These are phyloP conservation scores for Rotaria sp. DNA, from an alignment of 2,888 invertebrate genomes.

Conservation along the genomic window DNA sequence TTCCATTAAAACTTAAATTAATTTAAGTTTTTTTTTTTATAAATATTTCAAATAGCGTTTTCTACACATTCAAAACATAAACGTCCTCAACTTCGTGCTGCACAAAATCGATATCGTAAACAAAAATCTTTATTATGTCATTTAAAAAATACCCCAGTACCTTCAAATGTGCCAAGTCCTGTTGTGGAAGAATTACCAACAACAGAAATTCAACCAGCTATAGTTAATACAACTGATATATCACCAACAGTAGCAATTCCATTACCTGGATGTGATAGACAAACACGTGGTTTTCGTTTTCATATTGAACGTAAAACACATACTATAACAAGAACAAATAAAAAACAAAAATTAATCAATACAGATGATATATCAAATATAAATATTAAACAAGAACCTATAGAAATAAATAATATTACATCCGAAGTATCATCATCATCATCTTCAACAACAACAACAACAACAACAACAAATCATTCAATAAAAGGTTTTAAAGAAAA, in stretches of 20 bases:
- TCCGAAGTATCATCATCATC: neutral
- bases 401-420: neutral
- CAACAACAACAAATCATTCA: neutral
- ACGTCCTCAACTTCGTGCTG: neutral
- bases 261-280: neutral
- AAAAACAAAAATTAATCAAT: neutral
- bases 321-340: neutral
- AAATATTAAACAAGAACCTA: neutral
- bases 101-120: neutral
- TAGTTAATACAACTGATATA: neutral
- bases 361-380: neutral
- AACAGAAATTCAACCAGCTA: neutral
- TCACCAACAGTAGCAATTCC: neutral
- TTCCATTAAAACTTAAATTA: conserved; percentile 52
- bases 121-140: conserved; percentile 17
- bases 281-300: conserved; percentile 27
- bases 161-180: neutral
- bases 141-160: neutral
- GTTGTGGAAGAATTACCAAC: neutral
- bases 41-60: neutral
- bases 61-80: neutral
- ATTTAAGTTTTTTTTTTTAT: conserved; percentile 46
- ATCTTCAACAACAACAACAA: neutral
- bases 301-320: conserved; percentile 12
- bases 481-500: neutral